These are phyloP conservation scores for Drosophila aff. DNA, from an alignment of 1,140 invertebrate species.

Conservation along the genomic window DNA sequence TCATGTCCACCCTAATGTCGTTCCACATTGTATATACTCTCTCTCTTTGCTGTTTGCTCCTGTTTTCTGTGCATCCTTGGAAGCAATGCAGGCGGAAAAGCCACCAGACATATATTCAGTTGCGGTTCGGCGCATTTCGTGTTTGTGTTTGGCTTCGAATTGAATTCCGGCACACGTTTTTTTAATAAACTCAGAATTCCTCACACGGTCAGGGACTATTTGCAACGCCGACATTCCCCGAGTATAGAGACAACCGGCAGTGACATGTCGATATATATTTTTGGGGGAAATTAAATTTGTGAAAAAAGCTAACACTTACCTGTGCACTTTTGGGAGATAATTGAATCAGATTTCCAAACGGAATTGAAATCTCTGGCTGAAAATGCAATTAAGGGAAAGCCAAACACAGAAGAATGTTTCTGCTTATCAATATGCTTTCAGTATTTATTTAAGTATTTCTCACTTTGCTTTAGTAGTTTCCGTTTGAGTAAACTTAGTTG, in stretches of 20 bases:
- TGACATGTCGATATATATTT: constrained; percentile 30
- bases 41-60: background rate
- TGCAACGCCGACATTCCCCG: background rate
- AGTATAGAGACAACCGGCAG: constrained; percentile 12
- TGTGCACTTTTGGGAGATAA: constrained; percentile 21
- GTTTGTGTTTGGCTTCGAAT: constrained; percentile 37
- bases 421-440: constrained; percentile 73
- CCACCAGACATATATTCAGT: constrained; percentile 31
- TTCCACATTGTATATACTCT: background rate
- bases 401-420: constrained; percentile 25
- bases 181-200: constrained; percentile 62
- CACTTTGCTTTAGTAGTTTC: constrained; percentile 53
- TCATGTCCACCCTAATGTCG: background rate
- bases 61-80: constrained; percentile 35
- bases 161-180: constrained; percentile 37
- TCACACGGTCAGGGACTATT: constrained; percentile 20
- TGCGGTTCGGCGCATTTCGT: constrained; percentile 24
- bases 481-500: constrained; percentile 35
- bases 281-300: constrained; percentile 28
- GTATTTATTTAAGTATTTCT: constrained; percentile 81
- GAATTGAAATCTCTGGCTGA: constrained; percentile 19
- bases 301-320: constrained; percentile 43
- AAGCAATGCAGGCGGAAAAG: constrained; percentile 8
- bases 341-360: constrained; percentile 27
- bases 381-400: constrained; percentile 48